phyloP scores from a whole-genome alignment of 1,140 invertebrate species.

The Amyelois transitella region DNA sequence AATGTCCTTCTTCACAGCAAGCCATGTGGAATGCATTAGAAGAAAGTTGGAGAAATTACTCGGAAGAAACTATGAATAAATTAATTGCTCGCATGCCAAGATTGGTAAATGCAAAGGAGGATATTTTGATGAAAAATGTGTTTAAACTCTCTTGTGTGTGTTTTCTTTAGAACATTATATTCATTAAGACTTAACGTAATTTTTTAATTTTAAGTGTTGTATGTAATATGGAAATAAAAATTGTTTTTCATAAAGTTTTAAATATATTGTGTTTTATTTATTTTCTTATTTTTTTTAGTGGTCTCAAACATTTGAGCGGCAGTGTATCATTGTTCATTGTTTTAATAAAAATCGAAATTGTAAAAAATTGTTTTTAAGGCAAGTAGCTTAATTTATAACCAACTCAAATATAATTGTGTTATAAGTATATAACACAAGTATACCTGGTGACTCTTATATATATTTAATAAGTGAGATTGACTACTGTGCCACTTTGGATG shows the following conservation, averaged over 20 bases:
- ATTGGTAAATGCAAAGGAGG: neutral
- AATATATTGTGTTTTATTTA: too few species aligned
- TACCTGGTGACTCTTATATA: too few species aligned
- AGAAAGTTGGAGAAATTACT: conserved; percentile 15
- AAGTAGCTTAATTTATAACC: too few species aligned
- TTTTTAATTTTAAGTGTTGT: neutral
- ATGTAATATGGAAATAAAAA: neutral
- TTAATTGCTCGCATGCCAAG: neutral
- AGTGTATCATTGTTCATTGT: too few species aligned
- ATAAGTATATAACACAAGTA: too few species aligned
- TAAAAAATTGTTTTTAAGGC: too few species aligned
- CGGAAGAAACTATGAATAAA: neutral
- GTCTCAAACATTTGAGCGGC: neutral
- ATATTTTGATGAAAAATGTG: neutral
- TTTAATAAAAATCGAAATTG: too few species aligned
- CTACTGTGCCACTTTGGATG: too few species aligned
- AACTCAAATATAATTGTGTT: too few species aligned
- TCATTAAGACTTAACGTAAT: too few species aligned
- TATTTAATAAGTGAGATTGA: too few species aligned
- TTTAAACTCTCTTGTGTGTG: neutral
- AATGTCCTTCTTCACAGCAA: conserved; percentile 8
- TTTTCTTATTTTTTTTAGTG: neutral
- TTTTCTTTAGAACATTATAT: neutral
- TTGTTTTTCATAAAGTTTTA: neutral
- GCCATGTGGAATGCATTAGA: conserved; percentile 10